These are phyloP conservation scores for Ovis aries DNA, from an alignment of 2,113 vertebrate genomes.

Conservation along the genomic window ARS-UI_Ramb_v3.0 NC_056071.1:59831001-59831500, in stretches of 20 bases:
- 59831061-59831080: accelerated
- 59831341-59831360: background rate
- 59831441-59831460: background rate
- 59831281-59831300: background rate
- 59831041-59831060: accelerated
- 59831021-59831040: accelerated
- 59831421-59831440: background rate
- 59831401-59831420: background rate
- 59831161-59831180: too few relatives aligned
- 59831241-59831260: background rate
- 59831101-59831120: background rate
- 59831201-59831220: background rate
- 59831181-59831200: background rate
- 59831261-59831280: background rate
- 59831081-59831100: background rate
- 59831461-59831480: background rate
- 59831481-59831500: background rate
- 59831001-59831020: background rate
- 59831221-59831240: background rate
- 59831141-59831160: background rate
- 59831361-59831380: background rate
- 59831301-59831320: background rate
- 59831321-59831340: background rate
- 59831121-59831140: background rate
- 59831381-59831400: background rate